Evolutionary conservation across 2,797 vertebrate genomes (phyloP), one percentile per base, ranked within the genome.

Genomic region (Scolopax rusticola): DNA sequence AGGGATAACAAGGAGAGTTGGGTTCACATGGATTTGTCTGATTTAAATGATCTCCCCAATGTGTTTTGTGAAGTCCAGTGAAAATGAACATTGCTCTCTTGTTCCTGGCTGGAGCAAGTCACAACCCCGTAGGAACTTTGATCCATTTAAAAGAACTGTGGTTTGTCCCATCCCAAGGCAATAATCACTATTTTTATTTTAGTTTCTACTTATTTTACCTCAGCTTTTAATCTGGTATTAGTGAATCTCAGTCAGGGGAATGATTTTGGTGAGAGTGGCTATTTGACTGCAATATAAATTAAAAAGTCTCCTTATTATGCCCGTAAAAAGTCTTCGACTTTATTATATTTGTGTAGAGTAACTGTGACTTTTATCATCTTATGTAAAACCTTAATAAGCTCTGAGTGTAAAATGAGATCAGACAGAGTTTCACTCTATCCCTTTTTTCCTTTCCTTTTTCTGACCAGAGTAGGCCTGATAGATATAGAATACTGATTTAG

Each of bases 381-480:
- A 75, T 18, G 43, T 85, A 87, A 96, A 97, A 84, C 33, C 51
- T 80, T 91, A 80, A 89, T 85, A 53, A 74, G 32, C 28, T 76
- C 47, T 92, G 81, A 94, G 76, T 59, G 56, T 69, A 90, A 89
- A 95, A 90, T 79, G 40, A 81, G 40, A 94, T 93, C 89, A 93
- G 84, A 60, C 32, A 70, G 77, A 78, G 54, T 84, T 94, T 89
- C 82, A 53, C 16, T 81, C 56, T 47, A n/a, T 51, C 25, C 4
- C 6, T 63, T 94, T 70, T 64, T 69, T 25, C 13, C 45, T 70
- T 69, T 74, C 75, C 71, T 90, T 90, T 73, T 84, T 70, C 70
- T 92, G 74, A 41, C 71, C 76, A 59, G 5, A 15, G 5, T 18
- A 83, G n/a, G 69, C 65, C 32, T 71, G 18, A 94, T 32, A 94